Evolutionary conservation across 35 echinoderm and acorn worm genomes (phyloP).

Genomic region (Chiridota heheva): DNA sequence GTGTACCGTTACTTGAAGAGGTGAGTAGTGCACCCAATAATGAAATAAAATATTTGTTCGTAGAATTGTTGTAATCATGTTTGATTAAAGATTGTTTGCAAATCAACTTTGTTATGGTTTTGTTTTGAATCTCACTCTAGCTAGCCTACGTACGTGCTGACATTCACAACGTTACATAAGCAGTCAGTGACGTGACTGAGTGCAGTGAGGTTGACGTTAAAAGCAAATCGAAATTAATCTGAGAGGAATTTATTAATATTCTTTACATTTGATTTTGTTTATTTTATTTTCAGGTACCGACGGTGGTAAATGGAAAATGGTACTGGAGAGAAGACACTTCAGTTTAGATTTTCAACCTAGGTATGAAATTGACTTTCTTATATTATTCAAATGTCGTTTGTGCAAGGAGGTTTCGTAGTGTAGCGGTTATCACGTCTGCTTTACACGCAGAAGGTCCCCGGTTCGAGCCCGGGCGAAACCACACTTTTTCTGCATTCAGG

Average conservation of each 20-base stretch:
- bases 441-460: slow-evolving; percentile 99
- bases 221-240: too few relatives aligned
- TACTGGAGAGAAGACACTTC: slow-evolving; percentile 93
- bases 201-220: too few relatives aligned
- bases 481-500: slow-evolving; percentile 55
- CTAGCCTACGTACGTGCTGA: too few relatives aligned
- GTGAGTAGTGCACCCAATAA: too few relatives aligned
- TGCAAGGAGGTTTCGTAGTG: slow-evolving; percentile 43
- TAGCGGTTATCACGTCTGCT: slow-evolving; percentile 99
- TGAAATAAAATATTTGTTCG: too few relatives aligned
- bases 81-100: too few relatives aligned
- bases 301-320: slow-evolving; percentile 66
- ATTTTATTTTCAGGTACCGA: slow-evolving; percentile 46
- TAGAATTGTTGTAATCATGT: too few relatives aligned
- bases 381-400: neutral
- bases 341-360: slow-evolving; percentile 76
- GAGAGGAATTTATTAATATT: neutral
- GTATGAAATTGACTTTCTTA: neutral
- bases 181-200: too few relatives aligned
- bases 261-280: slow-evolving; percentile 4
- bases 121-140: too few relatives aligned
- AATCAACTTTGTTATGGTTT: too few relatives aligned
- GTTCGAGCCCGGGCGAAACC: slow-evolving; percentile 98
- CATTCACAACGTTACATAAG: too few relatives aligned
- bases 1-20: too few relatives aligned